phyloP scores from a whole-genome alignment of 2,888 invertebrate genomes.

The Heliconius hortense region DNA sequence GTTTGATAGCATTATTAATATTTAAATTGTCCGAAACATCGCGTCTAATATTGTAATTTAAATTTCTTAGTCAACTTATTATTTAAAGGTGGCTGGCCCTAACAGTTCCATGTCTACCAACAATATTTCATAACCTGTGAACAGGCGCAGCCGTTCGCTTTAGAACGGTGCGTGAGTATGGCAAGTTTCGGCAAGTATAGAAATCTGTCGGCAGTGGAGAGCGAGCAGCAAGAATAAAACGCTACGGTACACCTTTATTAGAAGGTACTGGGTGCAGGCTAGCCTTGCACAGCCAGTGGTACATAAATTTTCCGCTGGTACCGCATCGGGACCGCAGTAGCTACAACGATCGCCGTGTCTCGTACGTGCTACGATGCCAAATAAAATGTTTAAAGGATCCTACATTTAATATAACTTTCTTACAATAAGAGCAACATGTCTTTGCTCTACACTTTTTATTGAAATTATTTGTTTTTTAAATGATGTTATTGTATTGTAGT shows the following conservation, averaged over 20 bases:
- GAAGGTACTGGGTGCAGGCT: conserved; percentile 58
- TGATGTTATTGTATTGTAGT: background rate
- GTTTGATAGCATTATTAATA: conserved; percentile 74
- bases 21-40: conserved; percentile 72
- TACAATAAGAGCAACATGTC: background rate
- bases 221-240: conserved; percentile 55
- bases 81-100: conserved; percentile 68
- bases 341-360: conserved; percentile 61
- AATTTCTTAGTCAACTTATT: conserved; percentile 79
- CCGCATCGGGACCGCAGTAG: conserved; percentile 79
- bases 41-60: conserved; percentile 74
- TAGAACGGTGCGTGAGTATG: conserved; percentile 58
- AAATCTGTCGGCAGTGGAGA: conserved; percentile 59
- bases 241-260: conserved; percentile 56
- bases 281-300: conserved; percentile 73
- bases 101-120: conserved; percentile 58
- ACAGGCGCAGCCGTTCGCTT: conserved; percentile 63
- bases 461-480: background rate
- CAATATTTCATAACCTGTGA: conserved; percentile 54
- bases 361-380: conserved; percentile 70
- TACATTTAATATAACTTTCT: conserved; percentile 20
- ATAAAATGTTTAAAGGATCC: conserved; percentile 57
- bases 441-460: background rate
- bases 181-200: conserved; percentile 39
- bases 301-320: conserved; percentile 76